Conservation (phyloP, 2,797 vertebrate species). For the Pelobates cultripes region DNA sequence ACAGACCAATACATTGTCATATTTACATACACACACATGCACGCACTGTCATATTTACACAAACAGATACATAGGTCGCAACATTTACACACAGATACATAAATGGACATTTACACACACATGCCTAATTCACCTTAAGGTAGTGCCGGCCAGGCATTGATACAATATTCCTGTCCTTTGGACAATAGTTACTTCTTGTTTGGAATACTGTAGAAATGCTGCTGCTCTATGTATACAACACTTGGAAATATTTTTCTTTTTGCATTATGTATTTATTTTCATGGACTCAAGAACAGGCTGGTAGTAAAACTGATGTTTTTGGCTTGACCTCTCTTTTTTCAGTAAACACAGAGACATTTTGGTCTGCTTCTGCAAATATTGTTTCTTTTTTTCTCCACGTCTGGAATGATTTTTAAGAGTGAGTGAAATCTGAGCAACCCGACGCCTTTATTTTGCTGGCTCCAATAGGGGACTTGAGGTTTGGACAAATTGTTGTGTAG, state of each 20-base stretch:
- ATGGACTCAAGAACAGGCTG: slow-evolving; percentile 11
- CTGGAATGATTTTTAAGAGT: slow-evolving; percentile 53
- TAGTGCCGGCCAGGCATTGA: background rate
- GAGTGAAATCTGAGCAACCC: slow-evolving; percentile 63
- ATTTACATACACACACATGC: no score
- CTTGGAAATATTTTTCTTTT: slow-evolving; percentile 1
- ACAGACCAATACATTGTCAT: no score
- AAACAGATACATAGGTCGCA: no score
- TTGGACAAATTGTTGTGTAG: slow-evolving; percentile 64
- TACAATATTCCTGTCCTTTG: background rate
- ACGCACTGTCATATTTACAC: no score
- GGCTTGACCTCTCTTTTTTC: slow-evolving; percentile 9
- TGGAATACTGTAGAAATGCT: slow-evolving; percentile 7
- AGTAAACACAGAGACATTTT: slow-evolving; percentile 38
- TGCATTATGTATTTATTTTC: slow-evolving; percentile 20
- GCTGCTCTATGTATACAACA: slow-evolving; percentile 10
- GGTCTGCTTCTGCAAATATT: slow-evolving; percentile 58
- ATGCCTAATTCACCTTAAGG: no score
- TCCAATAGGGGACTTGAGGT: slow-evolving; percentile 66
- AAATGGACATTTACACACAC: no score
- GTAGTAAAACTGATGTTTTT: slow-evolving; percentile 29
- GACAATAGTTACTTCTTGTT: background rate
- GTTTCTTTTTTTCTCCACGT: slow-evolving; percentile 55
- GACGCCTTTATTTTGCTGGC: slow-evolving; percentile 61
- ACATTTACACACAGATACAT: no score